These are phyloP conservation scores for Masticophis lateralis DNA, from an alignment of 2,797 vertebrate species.

Conservation along the genomic window DNA sequence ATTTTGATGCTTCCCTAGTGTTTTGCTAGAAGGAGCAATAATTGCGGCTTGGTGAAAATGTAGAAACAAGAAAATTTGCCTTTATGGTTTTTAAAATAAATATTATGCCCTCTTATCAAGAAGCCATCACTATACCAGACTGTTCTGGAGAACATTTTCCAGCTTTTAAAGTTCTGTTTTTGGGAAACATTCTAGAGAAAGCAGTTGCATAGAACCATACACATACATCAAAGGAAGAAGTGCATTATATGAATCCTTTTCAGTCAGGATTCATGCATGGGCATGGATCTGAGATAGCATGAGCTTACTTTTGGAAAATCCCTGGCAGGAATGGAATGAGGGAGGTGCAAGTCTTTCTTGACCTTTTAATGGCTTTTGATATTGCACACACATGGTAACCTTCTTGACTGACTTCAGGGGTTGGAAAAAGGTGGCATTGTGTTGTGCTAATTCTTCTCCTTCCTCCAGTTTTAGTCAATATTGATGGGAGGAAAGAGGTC, in stretches of 20 bases:
- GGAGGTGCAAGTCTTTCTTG: background rate
- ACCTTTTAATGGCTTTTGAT: background rate
- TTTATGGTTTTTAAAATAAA: slow-evolving; percentile 22
- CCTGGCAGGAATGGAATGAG: background rate
- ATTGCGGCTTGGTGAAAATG: background rate
- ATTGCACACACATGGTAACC: background rate
- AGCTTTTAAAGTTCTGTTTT: background rate
- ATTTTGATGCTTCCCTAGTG: background rate
- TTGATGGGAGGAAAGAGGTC: background rate
- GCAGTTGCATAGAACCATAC: background rate
- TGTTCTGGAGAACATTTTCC: background rate
- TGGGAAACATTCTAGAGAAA: background rate
- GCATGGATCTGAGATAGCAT: background rate
- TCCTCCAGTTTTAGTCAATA: background rate
- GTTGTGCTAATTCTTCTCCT: background rate
- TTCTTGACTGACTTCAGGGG: background rate
- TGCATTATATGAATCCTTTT: background rate
- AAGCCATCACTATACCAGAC: background rate
- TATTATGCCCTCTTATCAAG: background rate
- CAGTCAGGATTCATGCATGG: background rate
- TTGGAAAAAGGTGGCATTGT: background rate
- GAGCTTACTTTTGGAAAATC: background rate
- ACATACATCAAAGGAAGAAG: background rate
- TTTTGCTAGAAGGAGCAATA: background rate
- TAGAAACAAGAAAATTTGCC: background rate